Evolutionary conservation across 2,113 vertebrate genomes (phyloP).

Genomic region (Rhodinocichla rosea): DNA sequence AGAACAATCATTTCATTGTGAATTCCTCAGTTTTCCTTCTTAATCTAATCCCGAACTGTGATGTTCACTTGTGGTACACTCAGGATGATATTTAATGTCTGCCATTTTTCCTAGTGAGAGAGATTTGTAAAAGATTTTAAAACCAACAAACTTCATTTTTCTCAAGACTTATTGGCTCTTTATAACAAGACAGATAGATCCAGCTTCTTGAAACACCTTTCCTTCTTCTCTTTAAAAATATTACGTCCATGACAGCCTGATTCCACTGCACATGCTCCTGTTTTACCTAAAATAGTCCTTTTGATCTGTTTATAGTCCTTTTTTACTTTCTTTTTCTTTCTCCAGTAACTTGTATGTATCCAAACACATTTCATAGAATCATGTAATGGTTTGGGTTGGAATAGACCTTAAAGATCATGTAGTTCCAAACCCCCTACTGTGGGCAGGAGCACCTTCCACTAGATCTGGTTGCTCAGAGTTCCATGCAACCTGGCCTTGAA

Average conservation of each 20-base stretch:
- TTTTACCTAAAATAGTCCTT: not conserved
- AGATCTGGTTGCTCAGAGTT: not conserved
- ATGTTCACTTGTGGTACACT: not conserved
- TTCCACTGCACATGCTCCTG: not conserved
- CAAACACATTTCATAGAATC: not conserved
- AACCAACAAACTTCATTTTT: not conserved
- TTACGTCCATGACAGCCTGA: not conserved
- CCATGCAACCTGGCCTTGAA: not conserved
- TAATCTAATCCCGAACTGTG: not conserved
- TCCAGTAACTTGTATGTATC: not conserved
- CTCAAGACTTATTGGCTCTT: not conserved
- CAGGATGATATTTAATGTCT: not conserved
- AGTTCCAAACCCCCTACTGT: not conserved
- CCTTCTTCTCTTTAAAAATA: not conserved
- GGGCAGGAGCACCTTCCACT: not conserved
- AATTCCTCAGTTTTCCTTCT: not conserved
- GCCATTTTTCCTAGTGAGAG: not conserved
- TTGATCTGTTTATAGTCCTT: not conserved
- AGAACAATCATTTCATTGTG: no score
- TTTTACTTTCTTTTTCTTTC: accelerated
- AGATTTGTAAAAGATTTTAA: not conserved
- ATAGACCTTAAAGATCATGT: not conserved
- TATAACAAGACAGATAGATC: not conserved
- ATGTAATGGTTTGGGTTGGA: not conserved
- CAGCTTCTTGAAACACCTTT: not conserved